Percentiles rank a stretch among this genome's conserved stretches.
phyloP scores from a whole-genome alignment of 1,140 invertebrate genomes.

The Microplitis demolitor region DNA sequence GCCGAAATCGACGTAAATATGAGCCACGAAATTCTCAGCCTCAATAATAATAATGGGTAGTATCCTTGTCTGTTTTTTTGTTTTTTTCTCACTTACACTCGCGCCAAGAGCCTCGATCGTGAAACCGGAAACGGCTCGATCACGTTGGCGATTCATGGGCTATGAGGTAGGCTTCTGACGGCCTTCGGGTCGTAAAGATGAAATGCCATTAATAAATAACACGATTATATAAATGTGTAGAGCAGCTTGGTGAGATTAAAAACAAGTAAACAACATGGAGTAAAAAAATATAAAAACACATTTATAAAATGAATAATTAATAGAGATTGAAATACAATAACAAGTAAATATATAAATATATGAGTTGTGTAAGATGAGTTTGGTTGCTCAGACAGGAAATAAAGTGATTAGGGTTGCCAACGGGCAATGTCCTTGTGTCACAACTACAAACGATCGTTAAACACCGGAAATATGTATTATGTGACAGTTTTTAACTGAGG shows the following conservation, averaged over 20 bases:
- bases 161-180: background rate
- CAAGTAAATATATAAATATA: no score
- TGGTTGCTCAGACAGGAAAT: background rate
- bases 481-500: constrained; percentile 1
- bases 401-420: background rate
- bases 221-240: background rate
- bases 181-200: background rate
- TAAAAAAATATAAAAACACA: background rate
- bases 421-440: background rate
- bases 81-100: constrained; percentile 11
- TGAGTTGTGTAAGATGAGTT: no score
- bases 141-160: constrained; percentile 22
- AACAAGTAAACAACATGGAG: no score
- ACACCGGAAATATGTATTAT: constrained; percentile 9
- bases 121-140: constrained; percentile 29
- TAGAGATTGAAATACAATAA: no score
- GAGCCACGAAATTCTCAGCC: background rate
- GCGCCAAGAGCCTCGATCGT: background rate
- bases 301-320: no score
- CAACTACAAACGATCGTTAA: constrained; percentile 2
- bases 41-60: background rate
- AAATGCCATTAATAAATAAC: background rate
- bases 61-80: background rate
- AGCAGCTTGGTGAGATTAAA: no score
- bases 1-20: constrained; percentile 32